Evolutionary conservation across 2,888 invertebrate species (phyloP), one percentile per base, ranked within the genome.

Genomic region (Hypolimnas misippus): DNA sequence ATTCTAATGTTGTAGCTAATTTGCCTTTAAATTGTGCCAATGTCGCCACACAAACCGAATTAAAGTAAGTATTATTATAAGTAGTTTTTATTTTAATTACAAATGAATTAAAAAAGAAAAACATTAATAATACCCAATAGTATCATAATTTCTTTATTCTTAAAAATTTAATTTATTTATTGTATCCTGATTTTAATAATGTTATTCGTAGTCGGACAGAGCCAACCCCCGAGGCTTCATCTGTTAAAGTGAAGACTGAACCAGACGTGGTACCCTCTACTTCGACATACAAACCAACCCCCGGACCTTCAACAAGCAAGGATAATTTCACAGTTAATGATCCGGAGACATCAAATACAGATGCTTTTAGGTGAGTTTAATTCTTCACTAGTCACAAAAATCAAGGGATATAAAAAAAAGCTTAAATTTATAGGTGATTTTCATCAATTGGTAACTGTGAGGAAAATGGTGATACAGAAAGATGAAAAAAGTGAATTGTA

Each of bases 1-100:
- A 99, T 86, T 95, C 96, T 64, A 92, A 94, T 53, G 94, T 96
- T 19, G 94, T 95, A 53, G 89, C 94, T 52, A 92, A 84, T 81
- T 86, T 86, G 83, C 94, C 91, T 66, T 91, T 76, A 74, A 89
- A 80, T 81, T 82, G 87, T 75, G 69, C 82, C 63, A 83, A 76
- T 42, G 85, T 85, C 33, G 83, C 83, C 63, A 92, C 92, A 35
- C 92, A 92, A 74, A 92, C 92, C 29, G 87, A 89, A 66, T 69
- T 74, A 8, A 63, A 58, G 87, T 87, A 65, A 82, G 87, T 76
- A 59, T 8, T 42, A 17, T 17, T 6, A 42, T 42, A n/a, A n/a
- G n/a, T n/a, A n/a, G 10, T 42, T 8, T n/a, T 12, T 38, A n/a
- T n/a, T 38, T 12, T 2, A 0, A 33, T 14, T 1, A 16, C 10